Conservation (phyloP, 2,888 invertebrate genomes). For the Hydroisotoma schaefferi region DNA sequence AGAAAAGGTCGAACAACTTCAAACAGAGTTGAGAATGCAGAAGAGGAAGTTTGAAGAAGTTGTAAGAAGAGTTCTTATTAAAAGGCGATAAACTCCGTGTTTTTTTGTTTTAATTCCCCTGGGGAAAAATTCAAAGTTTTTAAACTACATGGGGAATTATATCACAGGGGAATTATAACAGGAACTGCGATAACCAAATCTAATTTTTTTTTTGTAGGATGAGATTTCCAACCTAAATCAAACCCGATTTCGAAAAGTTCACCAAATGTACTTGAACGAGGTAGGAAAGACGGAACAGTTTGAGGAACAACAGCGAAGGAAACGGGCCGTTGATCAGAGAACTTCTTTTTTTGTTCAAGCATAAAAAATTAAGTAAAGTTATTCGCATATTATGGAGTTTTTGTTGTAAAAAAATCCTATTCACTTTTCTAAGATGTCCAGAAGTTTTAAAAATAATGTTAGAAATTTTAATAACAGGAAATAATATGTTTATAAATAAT, state of each 20-base stretch:
- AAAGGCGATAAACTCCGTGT: too few species aligned
- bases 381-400: too few species aligned
- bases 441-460: too few species aligned
- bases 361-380: slow-evolving; percentile 10
- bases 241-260: slow-evolving; percentile 23
- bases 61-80: too few species aligned
- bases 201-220: slow-evolving; percentile 13
- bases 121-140: too few species aligned
- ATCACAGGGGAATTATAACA: not conserved
- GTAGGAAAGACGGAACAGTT: slow-evolving; percentile 15
- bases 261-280: slow-evolving; percentile 26
- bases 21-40: slow-evolving; percentile 17
- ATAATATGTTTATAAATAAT: too few species aligned
- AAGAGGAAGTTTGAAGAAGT: slow-evolving; percentile 24
- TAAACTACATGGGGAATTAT: not conserved
- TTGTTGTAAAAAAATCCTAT: too few species aligned
- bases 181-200: not conserved
- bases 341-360: slow-evolving; percentile 24
- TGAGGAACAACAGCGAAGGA: slow-evolving; percentile 14
- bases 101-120: too few species aligned
- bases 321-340: slow-evolving; percentile 13
- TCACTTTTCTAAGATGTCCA: too few species aligned
- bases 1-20: slow-evolving; percentile 17
- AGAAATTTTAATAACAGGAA: too few species aligned
- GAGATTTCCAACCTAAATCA: slow-evolving; percentile 24